Base-by-base conservation (phyloP, 2,888 invertebrate genomes). In the Slavum lentiscoides region DNA sequence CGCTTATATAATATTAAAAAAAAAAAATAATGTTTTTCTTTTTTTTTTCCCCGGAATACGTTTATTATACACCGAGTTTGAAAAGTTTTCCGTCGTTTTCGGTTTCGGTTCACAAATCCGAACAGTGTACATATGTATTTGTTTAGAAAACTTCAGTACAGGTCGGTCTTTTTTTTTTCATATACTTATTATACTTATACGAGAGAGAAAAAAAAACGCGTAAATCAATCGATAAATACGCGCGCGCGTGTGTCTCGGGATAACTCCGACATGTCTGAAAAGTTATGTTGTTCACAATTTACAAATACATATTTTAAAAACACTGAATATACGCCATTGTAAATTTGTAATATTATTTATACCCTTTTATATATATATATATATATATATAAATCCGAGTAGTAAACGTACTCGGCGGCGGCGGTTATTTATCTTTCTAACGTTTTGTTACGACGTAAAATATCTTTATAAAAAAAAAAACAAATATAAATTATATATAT, bases 41-140 rank as follows among this genome's bases (percentile, higher is more conserved):
- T 62, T 30, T 49, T 61, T 43, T 39, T 39, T 39, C 7, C 7
- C 7, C 43, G 43, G 7, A 43, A 43, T 49, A 55, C 21, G n/a
- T 21, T 37, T 62, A 30, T 15, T 69, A 15, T 37, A n/a, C 11
- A 17, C 30, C 4, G 23, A 64, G 66, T 67, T 67, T 58, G 49
- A 55, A 75, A 75, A 75, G 55, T 74, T 74, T 74, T 58, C 55
- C 66, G 39, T 74, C 74, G 74, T 75, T 58, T 75, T 75, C 66
- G 66, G 66, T 67, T 75, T 58, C 74, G 74, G 74, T 75, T 66
- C 66, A 75, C 58, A 15, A 55, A 66, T 55, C n/a, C 66, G 55
- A 21, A 39, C 58, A 11, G 15, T 2, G 15, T 53, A 66, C 66
- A 75, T 75, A 66, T 75, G 74, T 75, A 58, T 75, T 75, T 67